Base-by-base conservation (phyloP, 2,113 vertebrate species). In the Lagenorhynchus albirostris region DNA sequence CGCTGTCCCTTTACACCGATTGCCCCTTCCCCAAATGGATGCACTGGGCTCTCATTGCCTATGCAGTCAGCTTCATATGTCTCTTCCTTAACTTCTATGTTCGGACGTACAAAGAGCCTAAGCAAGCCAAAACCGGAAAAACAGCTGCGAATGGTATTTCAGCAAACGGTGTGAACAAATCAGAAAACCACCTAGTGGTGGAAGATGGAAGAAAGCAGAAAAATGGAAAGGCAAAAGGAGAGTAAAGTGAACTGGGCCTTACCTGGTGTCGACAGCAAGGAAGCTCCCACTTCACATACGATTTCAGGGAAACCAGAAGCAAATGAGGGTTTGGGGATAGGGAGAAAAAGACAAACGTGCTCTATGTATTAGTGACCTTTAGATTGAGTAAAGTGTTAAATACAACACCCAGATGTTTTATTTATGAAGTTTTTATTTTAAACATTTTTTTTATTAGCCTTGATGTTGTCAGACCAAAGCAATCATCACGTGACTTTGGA, bases 1-100 rank as follows among this genome's bases (percentile, higher is more conserved):
- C 99, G 9, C 90, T 99, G 97, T 99, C 99, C 44, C 99, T 99
- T 70, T 99, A 99, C 97, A 99, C 99, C 58, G 99, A 99, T 98
- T 99, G 99, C n/a, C 99, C 99, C 91, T 99, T 99, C 98, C 99
- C 99, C 74, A 99, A 99, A 98, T 99, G 99, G 99, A 99, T 99
- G 99, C 99, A 99, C 98, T 99, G 99, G 99, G 99, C 99, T 94
- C 99, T 99, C 50, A 99, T 99, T 94, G 99, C 98, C 98, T 99
- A 99, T 29, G 99, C 99, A 47, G 93, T 99, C 98, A 99, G 99
- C 98, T 99, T 99, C 98, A 99, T 99, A 92, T 92, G 99, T 95
- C 99, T 99, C 95, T 99, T 99, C 89, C 99, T 99, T 92, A 99
- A 99, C 99, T 99, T 99, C 99, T 99, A 99, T 98, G 99, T 99